Evolutionary conservation across 1,140 invertebrate species (phyloP).

Genomic region (Drosophila arawakana): DNA sequence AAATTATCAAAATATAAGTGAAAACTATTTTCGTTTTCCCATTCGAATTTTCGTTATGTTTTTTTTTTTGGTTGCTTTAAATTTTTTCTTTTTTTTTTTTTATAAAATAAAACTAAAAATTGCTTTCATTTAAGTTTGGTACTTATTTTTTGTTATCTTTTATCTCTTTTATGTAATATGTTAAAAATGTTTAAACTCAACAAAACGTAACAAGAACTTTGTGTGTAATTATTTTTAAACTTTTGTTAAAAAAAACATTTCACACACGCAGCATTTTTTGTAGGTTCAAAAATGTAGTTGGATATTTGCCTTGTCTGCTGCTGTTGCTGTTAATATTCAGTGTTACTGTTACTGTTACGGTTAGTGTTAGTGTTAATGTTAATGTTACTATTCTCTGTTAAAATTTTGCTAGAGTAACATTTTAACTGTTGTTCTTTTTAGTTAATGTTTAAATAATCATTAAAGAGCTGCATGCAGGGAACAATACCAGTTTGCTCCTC

Average conservation of each 20-base stretch:
- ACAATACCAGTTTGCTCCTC: conserved; percentile 73
- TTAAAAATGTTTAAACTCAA: conserved; percentile 68
- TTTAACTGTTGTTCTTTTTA: conserved; percentile 64
- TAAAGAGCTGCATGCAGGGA: conserved; percentile 86
- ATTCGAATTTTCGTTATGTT: conserved; percentile 20
- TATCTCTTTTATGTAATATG: conserved; percentile 23
- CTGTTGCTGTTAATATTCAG: conserved; percentile 13
- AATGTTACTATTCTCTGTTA: conserved; percentile 44
- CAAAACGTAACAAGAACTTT: conserved; percentile 66
- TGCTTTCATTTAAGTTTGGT: conserved; percentile 46
- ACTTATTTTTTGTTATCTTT: background rate
- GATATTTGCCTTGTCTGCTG: conserved; percentile 35
- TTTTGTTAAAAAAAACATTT: conserved; percentile 8
- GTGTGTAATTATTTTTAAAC: conserved; percentile 45
- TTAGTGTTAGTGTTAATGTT: conserved; percentile 18
- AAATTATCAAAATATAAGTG: conserved; percentile 25
- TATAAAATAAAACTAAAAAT: conserved; percentile 68
- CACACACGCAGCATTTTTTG: conserved; percentile 15
- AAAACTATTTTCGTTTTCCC: conserved; percentile 14
- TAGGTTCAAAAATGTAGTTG: conserved; percentile 28
- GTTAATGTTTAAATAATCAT: conserved; percentile 87
- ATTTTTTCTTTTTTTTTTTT: conserved; percentile 52
- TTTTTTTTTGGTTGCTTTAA: conserved; percentile 45
- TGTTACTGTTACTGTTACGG: conserved; percentile 22
- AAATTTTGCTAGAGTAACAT: conserved; percentile 68